phyloP scores from a whole-genome alignment of 2,113 vertebrate genomes.

The Orycteropus afer region DNA sequence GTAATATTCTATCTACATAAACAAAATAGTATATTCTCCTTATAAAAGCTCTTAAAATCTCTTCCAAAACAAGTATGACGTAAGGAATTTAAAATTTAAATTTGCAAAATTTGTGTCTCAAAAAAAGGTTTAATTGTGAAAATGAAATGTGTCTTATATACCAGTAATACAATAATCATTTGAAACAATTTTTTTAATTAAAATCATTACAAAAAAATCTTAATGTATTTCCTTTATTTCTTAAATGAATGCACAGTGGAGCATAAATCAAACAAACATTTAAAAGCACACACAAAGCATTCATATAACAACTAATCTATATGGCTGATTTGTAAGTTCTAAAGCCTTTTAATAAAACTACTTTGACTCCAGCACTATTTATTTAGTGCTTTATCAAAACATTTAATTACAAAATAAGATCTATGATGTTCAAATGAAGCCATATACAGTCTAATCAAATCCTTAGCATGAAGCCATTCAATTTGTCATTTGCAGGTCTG shows the following conservation, averaged over 20 bases:
- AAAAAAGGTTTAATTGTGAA: neutral
- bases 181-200: slow-evolving; percentile 36
- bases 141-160: neutral
- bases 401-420: slow-evolving; percentile 55
- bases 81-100: neutral
- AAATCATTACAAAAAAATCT: slow-evolving; percentile 38
- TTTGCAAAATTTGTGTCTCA: neutral
- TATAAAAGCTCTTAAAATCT: neutral
- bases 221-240: neutral
- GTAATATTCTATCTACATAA: neutral
- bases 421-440: slow-evolving; percentile 18
- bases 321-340: slow-evolving; percentile 47
- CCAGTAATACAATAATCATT: neutral
- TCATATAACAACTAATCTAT: slow-evolving; percentile 36
- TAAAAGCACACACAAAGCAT: slow-evolving; percentile 19
- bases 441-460: slow-evolving; percentile 38
- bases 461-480: slow-evolving; percentile 23
- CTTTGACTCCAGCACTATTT: slow-evolving; percentile 33
- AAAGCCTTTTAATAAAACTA: slow-evolving; percentile 31
- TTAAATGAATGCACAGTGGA: neutral
- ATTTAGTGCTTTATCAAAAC: slow-evolving; percentile 60
- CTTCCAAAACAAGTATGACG: neutral
- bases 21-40: slow-evolving; percentile 12
- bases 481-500: neutral
- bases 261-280: slow-evolving; percentile 57